Evolutionary conservation across 2,888 invertebrate genomes (phyloP).

Genomic region (Leptinotarsa tumamoca): DNA sequence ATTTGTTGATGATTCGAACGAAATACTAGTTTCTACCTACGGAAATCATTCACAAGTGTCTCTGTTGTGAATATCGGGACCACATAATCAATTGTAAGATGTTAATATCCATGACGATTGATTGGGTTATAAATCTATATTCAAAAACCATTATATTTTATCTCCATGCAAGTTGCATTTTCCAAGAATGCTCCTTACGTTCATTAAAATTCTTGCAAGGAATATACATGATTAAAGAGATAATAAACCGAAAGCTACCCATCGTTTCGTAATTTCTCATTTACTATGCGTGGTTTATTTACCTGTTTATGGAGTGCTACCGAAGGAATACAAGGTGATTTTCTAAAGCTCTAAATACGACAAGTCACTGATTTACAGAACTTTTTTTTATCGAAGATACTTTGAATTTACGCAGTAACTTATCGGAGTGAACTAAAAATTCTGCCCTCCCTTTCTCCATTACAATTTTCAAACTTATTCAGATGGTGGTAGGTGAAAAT

Average conservation of each 20-base stretch:
- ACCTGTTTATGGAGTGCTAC: conserved; percentile 15
- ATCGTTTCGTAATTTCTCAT: conserved; percentile 26
- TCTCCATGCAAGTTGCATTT: conserved; percentile 45
- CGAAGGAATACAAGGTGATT: conserved; percentile 6
- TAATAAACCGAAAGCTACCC: conserved; percentile 33
- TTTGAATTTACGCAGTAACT: no score
- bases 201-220: conserved; percentile 54
- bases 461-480: no score
- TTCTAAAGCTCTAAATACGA: no score
- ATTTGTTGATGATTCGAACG: no score
- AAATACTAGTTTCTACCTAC: no score
- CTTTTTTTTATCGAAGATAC: no score
- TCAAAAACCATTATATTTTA: conserved; percentile 46
- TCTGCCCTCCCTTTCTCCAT: no score
- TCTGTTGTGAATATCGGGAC: not conserved
- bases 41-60: no score
- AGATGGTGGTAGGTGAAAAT: no score
- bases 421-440: no score
- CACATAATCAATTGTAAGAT: not conserved
- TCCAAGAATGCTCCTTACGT: conserved; percentile 48
- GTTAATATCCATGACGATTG: conserved; percentile 17
- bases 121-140: conserved; percentile 37
- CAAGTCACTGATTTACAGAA: no score
- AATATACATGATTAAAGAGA: conserved; percentile 46
- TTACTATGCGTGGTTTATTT: conserved; percentile 25